phyloP scores from a whole-genome alignment of 2,113 vertebrate species.

The Neotoma lepida region DNA sequence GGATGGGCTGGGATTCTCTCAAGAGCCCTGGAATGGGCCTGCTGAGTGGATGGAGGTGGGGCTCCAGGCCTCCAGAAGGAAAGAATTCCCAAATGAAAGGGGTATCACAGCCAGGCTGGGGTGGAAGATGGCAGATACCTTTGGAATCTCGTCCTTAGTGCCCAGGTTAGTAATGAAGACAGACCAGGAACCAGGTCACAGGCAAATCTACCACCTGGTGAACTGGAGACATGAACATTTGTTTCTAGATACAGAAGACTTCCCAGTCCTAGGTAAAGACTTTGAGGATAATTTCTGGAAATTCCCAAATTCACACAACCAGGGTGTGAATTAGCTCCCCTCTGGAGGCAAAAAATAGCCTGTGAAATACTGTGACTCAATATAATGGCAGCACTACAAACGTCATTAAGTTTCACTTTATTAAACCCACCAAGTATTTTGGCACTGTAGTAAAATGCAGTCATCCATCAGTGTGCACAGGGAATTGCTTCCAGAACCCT shows the following conservation, averaged over 20 bases:
- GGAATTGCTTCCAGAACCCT: neutral
- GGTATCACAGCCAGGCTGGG: neutral
- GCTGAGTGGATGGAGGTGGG: neutral
- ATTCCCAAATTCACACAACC: neutral
- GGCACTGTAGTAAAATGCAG: neutral
- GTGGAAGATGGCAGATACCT: neutral
- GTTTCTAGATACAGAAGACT: neutral
- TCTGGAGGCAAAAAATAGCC: neutral
- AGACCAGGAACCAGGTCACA: neutral
- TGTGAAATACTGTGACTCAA: neutral
- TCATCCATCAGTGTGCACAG: neutral
- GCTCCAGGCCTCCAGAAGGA: neutral
- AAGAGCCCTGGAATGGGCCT: neutral
- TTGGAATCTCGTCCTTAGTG: neutral
- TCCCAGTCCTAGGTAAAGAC: neutral
- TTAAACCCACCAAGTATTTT: neutral
- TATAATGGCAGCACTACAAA: neutral
- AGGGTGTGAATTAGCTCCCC: neutral
- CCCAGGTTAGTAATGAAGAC: neutral
- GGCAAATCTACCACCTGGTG: neutral
- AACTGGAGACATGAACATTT: neutral
- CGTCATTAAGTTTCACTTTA: neutral
- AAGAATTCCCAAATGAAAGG: neutral
- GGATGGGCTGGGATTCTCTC: neutral
- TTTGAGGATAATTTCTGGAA: neutral